These are phyloP conservation scores for Polyommatus icarus DNA, from an alignment of 2,888 invertebrate genomes.

Conservation along the genomic window DNA sequence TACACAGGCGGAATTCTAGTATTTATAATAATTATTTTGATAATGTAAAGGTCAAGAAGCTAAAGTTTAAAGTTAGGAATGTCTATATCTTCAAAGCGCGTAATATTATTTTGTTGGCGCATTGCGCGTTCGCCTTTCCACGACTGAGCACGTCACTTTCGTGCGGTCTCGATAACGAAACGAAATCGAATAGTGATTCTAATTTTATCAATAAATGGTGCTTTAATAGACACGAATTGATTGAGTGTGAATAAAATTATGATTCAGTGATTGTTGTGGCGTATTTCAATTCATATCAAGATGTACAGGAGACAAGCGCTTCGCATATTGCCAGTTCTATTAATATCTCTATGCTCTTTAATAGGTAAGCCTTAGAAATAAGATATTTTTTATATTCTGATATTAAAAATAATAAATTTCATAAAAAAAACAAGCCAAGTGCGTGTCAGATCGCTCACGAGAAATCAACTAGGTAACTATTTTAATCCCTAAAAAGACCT, in stretches of 20 bases:
- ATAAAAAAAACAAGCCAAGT: too few species aligned
- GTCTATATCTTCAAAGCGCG: not conserved
- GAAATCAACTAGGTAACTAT: too few species aligned
- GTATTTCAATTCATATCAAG: conserved; percentile 47
- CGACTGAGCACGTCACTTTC: conserved; percentile 64
- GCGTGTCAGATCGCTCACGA: too few species aligned
- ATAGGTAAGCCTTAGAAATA: conserved; percentile 54
- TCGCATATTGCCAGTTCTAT: conserved; percentile 50
- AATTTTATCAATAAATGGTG: conserved; percentile 56
- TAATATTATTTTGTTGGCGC: conserved; percentile 39
- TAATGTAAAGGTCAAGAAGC: conserved; percentile 29
- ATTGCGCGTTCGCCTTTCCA: conserved; percentile 65
- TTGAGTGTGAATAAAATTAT: conserved; percentile 47
- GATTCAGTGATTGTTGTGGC: conserved; percentile 54
- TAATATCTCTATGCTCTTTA: conserved; percentile 55
- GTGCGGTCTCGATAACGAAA: conserved; percentile 52
- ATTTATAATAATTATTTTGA: not conserved
- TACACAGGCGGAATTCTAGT: not conserved
- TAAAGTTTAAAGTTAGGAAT: conserved; percentile 23
- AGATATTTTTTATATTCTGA: not conserved
- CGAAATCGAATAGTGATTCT: conserved; percentile 35
- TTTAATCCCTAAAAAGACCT: too few species aligned
- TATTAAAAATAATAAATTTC: not conserved
- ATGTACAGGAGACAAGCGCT: conserved; percentile 57
- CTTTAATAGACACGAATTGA: conserved; percentile 39